Conservation (phyloP, 2,113 vertebrate genomes). For the Micromys minutus region DNA sequence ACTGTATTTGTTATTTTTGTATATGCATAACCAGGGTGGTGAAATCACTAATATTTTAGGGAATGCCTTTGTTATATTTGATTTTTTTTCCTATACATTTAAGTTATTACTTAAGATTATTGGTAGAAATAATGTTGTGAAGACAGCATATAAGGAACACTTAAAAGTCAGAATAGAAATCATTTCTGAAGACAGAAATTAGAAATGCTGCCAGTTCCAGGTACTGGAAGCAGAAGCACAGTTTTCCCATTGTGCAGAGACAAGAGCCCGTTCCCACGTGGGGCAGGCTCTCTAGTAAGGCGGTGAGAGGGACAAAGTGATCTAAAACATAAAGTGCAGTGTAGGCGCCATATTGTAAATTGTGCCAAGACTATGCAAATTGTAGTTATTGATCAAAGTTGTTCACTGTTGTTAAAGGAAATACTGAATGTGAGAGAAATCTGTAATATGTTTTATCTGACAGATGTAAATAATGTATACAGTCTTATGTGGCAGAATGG, state of each 20-base stretch:
- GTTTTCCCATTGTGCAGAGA: neutral
- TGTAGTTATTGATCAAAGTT: conserved; percentile 72
- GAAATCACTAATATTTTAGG: conserved; percentile 58
- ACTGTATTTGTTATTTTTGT: conserved; percentile 87
- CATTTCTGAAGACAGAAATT: conserved; percentile 45
- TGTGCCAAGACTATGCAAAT: conserved; percentile 80
- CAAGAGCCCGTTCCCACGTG: neutral
- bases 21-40: conserved; percentile 77
- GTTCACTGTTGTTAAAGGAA: conserved; percentile 71
- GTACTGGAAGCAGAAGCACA: neutral
- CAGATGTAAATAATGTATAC: conserved; percentile 91
- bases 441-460: conserved; percentile 83
- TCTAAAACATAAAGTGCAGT: conserved; percentile 54
- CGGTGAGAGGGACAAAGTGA: neutral
- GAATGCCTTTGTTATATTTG: conserved; percentile 74
- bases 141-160: conserved; percentile 43
- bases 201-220: neutral
- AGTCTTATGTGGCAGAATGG: conserved; percentile 84
- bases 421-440: conserved; percentile 83
- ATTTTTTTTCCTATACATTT: conserved; percentile 60
- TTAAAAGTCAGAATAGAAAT: conserved; percentile 48
- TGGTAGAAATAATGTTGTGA: conserved; percentile 40
- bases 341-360: conserved; percentile 75
- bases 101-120: conserved; percentile 68
- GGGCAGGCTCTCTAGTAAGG: conserved; percentile 41